Evolutionary conservation across 2,888 invertebrate genomes (phyloP).

Genomic region (Orthosia cruda): DNA sequence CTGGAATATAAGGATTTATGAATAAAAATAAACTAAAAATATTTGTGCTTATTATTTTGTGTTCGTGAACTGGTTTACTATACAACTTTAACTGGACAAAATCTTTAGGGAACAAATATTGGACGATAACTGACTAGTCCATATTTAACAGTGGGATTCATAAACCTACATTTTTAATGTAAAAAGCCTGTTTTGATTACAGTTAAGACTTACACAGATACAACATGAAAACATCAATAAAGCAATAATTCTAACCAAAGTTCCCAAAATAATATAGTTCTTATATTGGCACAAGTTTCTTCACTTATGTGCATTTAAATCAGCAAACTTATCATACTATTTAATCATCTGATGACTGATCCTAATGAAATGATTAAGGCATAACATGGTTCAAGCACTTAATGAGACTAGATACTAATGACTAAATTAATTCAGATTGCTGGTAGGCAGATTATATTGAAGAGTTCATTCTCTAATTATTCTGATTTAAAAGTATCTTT

Average conservation of each 20-base stretch:
- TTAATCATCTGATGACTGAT: constrained; percentile 45
- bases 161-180: constrained; percentile 38
- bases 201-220: constrained; percentile 46
- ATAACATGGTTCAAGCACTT: constrained; percentile 60
- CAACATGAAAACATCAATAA: constrained; percentile 54
- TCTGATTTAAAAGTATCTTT: constrained; percentile 19
- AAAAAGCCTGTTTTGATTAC: constrained; percentile 53
- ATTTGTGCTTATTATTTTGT: constrained; percentile 51
- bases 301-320: constrained; percentile 34
- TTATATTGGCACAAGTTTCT: constrained; percentile 55
- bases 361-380: constrained; percentile 48
- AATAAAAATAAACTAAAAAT: constrained; percentile 50
- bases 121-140: constrained; percentile 67
- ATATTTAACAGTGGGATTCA: constrained; percentile 44
- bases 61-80: constrained; percentile 31
- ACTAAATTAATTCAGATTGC: constrained; percentile 64
- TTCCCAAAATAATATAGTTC: constrained; percentile 54
- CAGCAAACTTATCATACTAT: constrained; percentile 46
- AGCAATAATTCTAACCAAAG: constrained; percentile 58
- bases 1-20: constrained; percentile 58
- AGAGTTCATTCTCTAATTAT: constrained; percentile 10
- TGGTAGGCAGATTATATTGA: constrained; percentile 28
- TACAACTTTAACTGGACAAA: constrained; percentile 36
- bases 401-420: constrained; percentile 69
- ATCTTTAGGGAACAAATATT: constrained; percentile 43